A percentile compares a stretch with the other conserved stretches of the same genome.
phyloP scores from a whole-genome alignment of 2,113 vertebrate species.

The Sarotherodon lohbergeri region DNA sequence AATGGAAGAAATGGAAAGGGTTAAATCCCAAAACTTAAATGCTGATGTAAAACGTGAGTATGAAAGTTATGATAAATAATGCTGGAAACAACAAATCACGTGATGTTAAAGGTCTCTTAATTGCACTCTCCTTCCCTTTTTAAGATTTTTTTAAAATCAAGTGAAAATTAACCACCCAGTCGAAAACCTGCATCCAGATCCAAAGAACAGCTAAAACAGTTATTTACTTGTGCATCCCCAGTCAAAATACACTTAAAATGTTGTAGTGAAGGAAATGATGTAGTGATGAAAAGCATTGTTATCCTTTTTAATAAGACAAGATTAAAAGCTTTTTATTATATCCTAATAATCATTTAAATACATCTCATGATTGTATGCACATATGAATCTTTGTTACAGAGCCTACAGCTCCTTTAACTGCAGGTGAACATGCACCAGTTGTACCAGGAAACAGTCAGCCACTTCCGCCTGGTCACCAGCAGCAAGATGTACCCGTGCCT shows the following conservation, averaged over 20 bases:
- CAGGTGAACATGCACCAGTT: neutral
- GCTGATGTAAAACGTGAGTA: conserved; percentile 67
- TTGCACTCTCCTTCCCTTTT: neutral
- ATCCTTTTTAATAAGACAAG: neutral
- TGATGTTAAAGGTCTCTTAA: neutral
- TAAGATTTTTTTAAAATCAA: neutral
- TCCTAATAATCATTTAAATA: neutral
- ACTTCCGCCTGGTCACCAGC: conserved; percentile 31
- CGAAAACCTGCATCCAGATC: neutral
- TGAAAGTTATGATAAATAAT: neutral
- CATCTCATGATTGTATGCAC: neutral
- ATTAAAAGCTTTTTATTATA: neutral
- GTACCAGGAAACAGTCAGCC: conserved; percentile 39
- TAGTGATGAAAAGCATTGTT: neutral
- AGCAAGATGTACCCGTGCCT: conserved; percentile 43
- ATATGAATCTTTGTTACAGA: conserved; percentile 3
- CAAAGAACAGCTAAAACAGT: neutral
- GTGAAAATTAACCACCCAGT: neutral
- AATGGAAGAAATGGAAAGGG: conserved; percentile 82
- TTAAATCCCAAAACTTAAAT: conserved; percentile 75
- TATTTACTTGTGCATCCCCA: neutral
- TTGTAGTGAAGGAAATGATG: neutral
- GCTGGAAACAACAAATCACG: neutral
- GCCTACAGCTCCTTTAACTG: neutral
- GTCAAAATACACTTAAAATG: neutral